These are phyloP conservation scores for Linnaemya tessellans DNA, from an alignment of 2,888 invertebrate species.

Conservation along the genomic window DNA sequence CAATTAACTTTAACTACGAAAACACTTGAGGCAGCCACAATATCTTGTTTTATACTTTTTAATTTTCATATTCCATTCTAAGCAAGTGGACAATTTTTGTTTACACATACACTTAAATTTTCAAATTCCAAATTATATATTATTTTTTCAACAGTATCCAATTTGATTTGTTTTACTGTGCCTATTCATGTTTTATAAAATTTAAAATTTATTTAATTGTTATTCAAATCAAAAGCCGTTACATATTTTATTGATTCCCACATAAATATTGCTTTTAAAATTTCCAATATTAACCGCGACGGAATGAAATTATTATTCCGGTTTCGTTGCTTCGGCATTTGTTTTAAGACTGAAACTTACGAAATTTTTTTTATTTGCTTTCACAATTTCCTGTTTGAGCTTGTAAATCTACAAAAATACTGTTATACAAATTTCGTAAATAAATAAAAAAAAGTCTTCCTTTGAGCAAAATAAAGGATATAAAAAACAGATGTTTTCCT, in stretches of 20 bases:
- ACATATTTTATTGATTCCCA: conserved; percentile 46
- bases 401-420: conserved; percentile 16
- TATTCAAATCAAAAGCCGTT: conserved; percentile 48
- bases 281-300: conserved; percentile 10
- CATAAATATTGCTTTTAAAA: neutral
- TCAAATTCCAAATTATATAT: no score
- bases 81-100: no score
- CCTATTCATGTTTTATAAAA: no score
- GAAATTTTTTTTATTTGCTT: neutral
- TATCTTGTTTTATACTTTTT: neutral
- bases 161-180: neutral
- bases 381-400: conserved; percentile 22
- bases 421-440: conserved; percentile 31
- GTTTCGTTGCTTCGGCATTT: conserved; percentile 60
- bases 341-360: conserved; percentile 58
- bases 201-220: neutral
- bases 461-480: conserved; percentile 1
- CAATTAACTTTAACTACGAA: neutral
- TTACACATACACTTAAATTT: neutral
- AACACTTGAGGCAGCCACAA: neutral
- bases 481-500: conserved; percentile 50
- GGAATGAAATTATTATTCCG: neutral
- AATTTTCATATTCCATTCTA: no score
- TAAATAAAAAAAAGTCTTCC: neutral
- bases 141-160: neutral